Base-by-base conservation (phyloP, 1,140 invertebrate genomes). In the Caenorhabditis briggsae region DNA sequence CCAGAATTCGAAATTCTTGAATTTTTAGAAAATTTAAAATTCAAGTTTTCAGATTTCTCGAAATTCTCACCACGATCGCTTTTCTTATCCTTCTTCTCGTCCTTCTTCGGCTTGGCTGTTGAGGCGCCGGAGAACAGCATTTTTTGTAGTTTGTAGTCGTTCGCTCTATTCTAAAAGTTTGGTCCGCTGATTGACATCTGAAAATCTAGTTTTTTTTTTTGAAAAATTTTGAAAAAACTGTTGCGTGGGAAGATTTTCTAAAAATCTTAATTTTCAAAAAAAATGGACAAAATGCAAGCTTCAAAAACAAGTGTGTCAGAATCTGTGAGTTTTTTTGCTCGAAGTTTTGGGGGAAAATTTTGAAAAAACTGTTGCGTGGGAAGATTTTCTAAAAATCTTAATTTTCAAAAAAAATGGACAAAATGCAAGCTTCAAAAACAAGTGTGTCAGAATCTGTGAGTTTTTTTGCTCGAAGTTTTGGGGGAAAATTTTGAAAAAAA, bases 91-190 rank as follows among this genome's bases (percentile, higher is more conserved):
- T 86, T 86, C 65, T 89, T 86, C n/a, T 90, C 89, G 23, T 90
- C 89, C 46, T 87, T 86, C 78, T 90, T 90, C 43, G 89, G 84
- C 48, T 90, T 90, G 16, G 70, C 82, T 14, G 84, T 88, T n/a
- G 84, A 82, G 50, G 43, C 89, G 43, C 87, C 88, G 9, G 89
- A 89, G 83, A 90, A 90, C 25, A 90, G 82, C 89, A 90, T 90
- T 23, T 7, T 88, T 89, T 56, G 46, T 25, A 12, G 41, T 53
- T 84, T 16, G 53, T 83, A 11, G 23, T 65, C 61, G 23, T 65
- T 41, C 9, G 61, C 46, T 70, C 50, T 78, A 53, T 50, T 53
- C 12, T 6, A 23, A 5, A 46, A 53, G 50, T 50, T 78, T 46
- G 50, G 50, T 50, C 46, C 70, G 23, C 46, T 46, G 50, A 78